Evolutionary conservation across 2,888 invertebrate genomes (phyloP), one percentile per base, ranked within the genome.

Genomic region (Eueremaeus valkanovi): DNA sequence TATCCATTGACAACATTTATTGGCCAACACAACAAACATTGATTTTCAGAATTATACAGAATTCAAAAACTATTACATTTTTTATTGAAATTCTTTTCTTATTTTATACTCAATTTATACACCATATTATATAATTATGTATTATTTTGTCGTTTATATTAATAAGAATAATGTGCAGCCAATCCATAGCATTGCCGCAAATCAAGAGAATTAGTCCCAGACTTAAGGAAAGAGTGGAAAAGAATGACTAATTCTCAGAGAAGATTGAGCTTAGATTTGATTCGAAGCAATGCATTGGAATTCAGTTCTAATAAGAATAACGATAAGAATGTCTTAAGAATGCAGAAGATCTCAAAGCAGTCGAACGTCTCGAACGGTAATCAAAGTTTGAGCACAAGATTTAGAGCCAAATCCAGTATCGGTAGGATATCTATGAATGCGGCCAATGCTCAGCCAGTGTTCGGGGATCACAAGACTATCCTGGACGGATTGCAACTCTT

Each of bases 161-260:
- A 21, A 9, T 21, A 21, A 29, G 1, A 61, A n/a, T 51, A 3
- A 61, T 61, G 61, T 61, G 11, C 29, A 61, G 27, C n/a, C 61
- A 61, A 61, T n/a, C 61, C 33, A 31, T 61, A 18, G 6, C 61
- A 13, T 61, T 61, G 27, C 61, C 61, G 16, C 61, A 61, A 24
- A 61, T 61, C 8, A 61, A 21, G 21, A 61, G 31, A 61, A 24
- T 61, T 5, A 29, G n/a, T 18, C 29, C 61, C 13, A 31, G 31
- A 61, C 8, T 29, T 61, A 29, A 61, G 61, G n/a, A 31, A 61
- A 29, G 61, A 61, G 9, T 29, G 31, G 61, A 61, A 61, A n/a
- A 66, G 33, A 66, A 66, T 66, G 66, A 66, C 36, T 36, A 21
- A 36, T 1, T n/a, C 36, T n/a, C 36, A 66, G 21, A 66, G 36